Percentiles rank a stretch among this genome's conserved stretches.
These are phyloP conservation scores for Enteromius trimaculatus DNA, from an alignment of 2,797 vertebrate species.

Conservation along the genomic window DNA sequence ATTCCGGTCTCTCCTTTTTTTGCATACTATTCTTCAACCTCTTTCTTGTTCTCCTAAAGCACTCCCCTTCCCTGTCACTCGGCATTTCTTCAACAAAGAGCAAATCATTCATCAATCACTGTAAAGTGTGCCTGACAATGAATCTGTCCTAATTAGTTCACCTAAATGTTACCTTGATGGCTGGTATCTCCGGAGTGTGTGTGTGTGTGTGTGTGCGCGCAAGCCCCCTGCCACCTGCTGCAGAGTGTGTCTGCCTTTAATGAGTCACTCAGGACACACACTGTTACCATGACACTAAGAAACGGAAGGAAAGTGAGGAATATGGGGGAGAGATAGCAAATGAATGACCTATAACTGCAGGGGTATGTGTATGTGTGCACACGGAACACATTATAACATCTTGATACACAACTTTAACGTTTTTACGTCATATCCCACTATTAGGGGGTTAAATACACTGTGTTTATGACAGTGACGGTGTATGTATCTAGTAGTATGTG, in stretches of 20 bases:
- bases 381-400: neutral
- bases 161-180: conserved; percentile 79
- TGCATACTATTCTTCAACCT: conserved; percentile 50
- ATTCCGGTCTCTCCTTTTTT: conserved; percentile 53
- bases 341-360: conserved; percentile 41
- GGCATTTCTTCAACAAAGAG: conserved; percentile 71
- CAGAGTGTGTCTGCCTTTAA: conserved; percentile 61
- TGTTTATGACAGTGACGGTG: conserved; percentile 9
- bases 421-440: conserved; percentile 59
- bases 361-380: conserved; percentile 51
- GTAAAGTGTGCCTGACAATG: conserved; percentile 79
- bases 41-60: conserved; percentile 63
- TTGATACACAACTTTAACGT: conserved; percentile 19
- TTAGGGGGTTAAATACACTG: conserved; percentile 59
- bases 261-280: conserved; percentile 61
- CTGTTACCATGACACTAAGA: conserved; percentile 51
- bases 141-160: conserved; percentile 78
- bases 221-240: conserved; percentile 56
- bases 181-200: conserved; percentile 61
- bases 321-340: conserved; percentile 19
- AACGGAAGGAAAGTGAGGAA: conserved; percentile 33
- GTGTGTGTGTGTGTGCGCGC: conserved; percentile 46
- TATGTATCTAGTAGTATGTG: conserved; percentile 21
- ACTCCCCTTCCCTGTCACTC: conserved; percentile 61
- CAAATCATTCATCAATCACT: conserved; percentile 87